Conservation (phyloP, 53 echinoderm and acorn worm genomes). For the Hippasteria phrygiana region DNA sequence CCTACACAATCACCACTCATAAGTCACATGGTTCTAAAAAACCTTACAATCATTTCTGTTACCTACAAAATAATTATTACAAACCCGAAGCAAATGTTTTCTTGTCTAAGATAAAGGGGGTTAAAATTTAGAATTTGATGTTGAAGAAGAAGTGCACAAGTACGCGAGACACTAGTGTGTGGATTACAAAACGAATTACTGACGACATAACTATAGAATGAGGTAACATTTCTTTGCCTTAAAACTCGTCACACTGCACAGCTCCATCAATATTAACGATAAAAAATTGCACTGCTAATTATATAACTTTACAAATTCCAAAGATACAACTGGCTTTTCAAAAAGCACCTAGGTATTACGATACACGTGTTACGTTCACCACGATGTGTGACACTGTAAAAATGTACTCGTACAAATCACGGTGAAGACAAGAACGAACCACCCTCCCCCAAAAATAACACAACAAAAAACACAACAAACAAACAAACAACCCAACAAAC, state of each 20-base stretch:
- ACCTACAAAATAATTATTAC: no score
- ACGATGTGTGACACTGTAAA: conserved; percentile 41
- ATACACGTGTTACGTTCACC: conserved; percentile 38
- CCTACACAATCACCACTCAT: no score
- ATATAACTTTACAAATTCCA: conserved; percentile 47
- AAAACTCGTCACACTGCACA: conserved; percentile 36
- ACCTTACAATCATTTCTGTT: no score
- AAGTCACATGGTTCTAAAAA: no score
- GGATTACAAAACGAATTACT: conserved; percentile 19
- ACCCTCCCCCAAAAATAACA: no score
- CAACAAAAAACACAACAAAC: no score
- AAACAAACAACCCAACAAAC: no score
- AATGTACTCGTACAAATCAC: conserved; percentile 55
- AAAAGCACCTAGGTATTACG: conserved; percentile 53
- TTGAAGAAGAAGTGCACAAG: conserved; percentile 4
- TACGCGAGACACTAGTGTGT: conserved; percentile 18
- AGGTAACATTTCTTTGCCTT: conserved; percentile 37
- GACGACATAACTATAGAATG: conserved; percentile 27
- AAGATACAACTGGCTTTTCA: conserved; percentile 43
- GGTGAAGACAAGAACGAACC: conserved; percentile 15
- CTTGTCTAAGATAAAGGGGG: neutral
- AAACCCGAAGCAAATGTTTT: neutral
- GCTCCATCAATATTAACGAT: conserved; percentile 45
- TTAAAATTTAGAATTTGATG: neutral
- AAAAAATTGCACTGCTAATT: conserved; percentile 62